A percentile compares a stretch with the other conserved stretches of the same genome.
phyloP scores from a whole-genome alignment of 2,888 invertebrate species.

The Poecilobothrus nobilitatus region DNA sequence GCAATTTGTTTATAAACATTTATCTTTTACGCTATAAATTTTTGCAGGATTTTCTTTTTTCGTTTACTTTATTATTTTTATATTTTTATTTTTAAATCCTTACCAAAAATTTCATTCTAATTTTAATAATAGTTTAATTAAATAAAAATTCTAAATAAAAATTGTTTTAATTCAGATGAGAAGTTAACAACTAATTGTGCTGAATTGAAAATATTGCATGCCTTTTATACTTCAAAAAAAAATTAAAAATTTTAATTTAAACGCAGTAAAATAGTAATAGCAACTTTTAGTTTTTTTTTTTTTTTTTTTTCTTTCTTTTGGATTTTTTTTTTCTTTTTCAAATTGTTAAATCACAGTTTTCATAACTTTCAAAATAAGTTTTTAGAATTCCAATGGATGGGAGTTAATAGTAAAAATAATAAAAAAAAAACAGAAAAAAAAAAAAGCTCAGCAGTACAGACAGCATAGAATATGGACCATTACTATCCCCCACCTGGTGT shows the following conservation, averaged over 20 bases:
- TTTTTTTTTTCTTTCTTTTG: background rate
- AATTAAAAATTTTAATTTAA: background rate
- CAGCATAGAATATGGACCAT: background rate
- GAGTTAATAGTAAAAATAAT: background rate
- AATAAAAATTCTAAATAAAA: slow-evolving; percentile 9
- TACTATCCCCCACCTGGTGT: background rate
- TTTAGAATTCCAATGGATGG: background rate
- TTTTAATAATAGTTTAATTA: background rate
- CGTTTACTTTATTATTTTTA: too few species aligned
- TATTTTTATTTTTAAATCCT: slow-evolving; percentile 11
- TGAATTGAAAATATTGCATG: background rate
- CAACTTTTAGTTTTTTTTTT: background rate
- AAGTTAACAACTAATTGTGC: background rate
- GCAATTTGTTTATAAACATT: too few species aligned
- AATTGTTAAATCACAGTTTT: background rate
- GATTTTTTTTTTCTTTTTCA: background rate
- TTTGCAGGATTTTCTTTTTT: too few species aligned
- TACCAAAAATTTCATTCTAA: slow-evolving; percentile 23
- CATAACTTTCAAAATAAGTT: background rate
- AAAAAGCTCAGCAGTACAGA: too few species aligned
- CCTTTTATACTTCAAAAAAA: background rate
- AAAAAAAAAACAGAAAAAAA: background rate
- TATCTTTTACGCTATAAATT: slow-evolving; percentile 2
- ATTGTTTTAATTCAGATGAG: slow-evolving; percentile 1
- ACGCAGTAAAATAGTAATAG: background rate